A percentile compares a stretch with the other conserved stretches of the same genome.
Conservation (phyloP, 1,140 invertebrate species). For the Drosophila bocqueti region DNA sequence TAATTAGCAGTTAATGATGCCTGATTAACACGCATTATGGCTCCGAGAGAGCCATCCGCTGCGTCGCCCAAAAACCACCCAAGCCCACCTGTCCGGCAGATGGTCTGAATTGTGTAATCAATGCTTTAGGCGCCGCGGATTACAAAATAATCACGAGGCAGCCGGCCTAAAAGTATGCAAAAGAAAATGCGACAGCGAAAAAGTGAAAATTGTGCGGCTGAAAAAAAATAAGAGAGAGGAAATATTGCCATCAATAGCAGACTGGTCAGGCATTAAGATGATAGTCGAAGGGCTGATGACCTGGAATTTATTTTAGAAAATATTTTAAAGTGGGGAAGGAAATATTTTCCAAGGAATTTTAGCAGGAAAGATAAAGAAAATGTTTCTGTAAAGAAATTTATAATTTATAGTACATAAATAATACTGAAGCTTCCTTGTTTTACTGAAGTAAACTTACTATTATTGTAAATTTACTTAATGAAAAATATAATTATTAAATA, state of each 20-base stretch:
- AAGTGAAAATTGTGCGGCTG: constrained; percentile 38
- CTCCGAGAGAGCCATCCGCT: constrained; percentile 6
- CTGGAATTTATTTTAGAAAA: background rate
- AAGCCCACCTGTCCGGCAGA: constrained; percentile 42
- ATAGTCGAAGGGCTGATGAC: constrained; percentile 7
- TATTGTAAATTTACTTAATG: too few species aligned
- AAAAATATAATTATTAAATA: too few species aligned
- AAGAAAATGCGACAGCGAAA: constrained; percentile 39
- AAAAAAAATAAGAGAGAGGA: constrained; percentile 23
- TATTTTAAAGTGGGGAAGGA: background rate
- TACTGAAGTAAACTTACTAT: too few species aligned
- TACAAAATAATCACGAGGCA: constrained; percentile 72
- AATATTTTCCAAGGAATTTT: too few species aligned
- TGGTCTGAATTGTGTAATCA: constrained; percentile 63
- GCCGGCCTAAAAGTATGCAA: constrained; percentile 71
- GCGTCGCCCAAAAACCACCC: constrained; percentile 1
- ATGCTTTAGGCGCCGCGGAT: constrained; percentile 75
- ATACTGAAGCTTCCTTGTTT: too few species aligned
- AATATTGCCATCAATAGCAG: constrained; percentile 16
- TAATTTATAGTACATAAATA: too few species aligned
- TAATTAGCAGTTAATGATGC: constrained; percentile 83
- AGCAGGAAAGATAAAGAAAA: background rate
- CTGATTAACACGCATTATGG: constrained; percentile 82
- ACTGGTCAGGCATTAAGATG: background rate
- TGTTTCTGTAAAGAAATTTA: background rate